These are phyloP conservation scores for Drosophila pseudoananassae DNA, from an alignment of 1,140 invertebrate species.

Conservation along the genomic window DNA sequence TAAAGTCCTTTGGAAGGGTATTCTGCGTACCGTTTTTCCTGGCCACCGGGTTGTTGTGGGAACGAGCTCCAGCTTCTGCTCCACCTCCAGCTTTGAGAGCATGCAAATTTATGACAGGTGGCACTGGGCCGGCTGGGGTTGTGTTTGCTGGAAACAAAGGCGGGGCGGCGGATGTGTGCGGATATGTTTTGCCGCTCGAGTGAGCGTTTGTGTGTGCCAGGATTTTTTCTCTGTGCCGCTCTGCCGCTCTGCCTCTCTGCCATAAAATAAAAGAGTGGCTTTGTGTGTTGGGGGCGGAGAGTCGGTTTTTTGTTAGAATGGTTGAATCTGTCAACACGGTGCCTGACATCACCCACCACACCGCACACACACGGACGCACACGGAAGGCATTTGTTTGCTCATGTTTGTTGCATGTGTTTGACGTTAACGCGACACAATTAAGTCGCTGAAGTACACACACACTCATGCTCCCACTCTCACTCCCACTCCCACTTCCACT, in stretches of 20 bases:
- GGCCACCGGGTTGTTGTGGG: slow-evolving; percentile 14
- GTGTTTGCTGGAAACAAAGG: slow-evolving; percentile 34
- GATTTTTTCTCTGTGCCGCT: slow-evolving; percentile 18
- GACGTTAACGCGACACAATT: slow-evolving; percentile 81
- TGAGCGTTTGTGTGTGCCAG: slow-evolving; percentile 65
- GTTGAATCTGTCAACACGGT: slow-evolving; percentile 74
- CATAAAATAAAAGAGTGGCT: slow-evolving; percentile 80
- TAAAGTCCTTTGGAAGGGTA: slow-evolving; percentile 16
- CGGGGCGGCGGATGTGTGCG: slow-evolving; percentile 71
- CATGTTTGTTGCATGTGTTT: slow-evolving; percentile 81
- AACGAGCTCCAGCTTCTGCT: too few relatives aligned
- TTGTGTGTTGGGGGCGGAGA: slow-evolving; percentile 53
- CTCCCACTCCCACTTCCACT: not conserved
- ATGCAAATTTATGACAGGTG: slow-evolving; percentile 81
- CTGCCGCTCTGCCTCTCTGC: slow-evolving; percentile 6
- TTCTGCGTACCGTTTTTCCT: slow-evolving; percentile 14
- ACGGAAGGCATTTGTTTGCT: slow-evolving; percentile 70
- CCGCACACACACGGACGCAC: slow-evolving; percentile 13
- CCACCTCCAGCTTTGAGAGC: slow-evolving; percentile 52
- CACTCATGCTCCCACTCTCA: slow-evolving; percentile 32
- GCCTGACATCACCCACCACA: slow-evolving; percentile 52
- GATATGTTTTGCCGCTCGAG: slow-evolving; percentile 80
- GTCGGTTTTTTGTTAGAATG: slow-evolving; percentile 69
- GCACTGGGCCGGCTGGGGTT: slow-evolving; percentile 57
- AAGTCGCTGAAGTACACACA: slow-evolving; percentile 79